A percentile compares a stretch with the other conserved stretches of the same genome.
These are phyloP conservation scores for Pseudococcus viburni DNA, from an alignment of 2,888 invertebrate genomes.

Conservation along the genomic window DNA sequence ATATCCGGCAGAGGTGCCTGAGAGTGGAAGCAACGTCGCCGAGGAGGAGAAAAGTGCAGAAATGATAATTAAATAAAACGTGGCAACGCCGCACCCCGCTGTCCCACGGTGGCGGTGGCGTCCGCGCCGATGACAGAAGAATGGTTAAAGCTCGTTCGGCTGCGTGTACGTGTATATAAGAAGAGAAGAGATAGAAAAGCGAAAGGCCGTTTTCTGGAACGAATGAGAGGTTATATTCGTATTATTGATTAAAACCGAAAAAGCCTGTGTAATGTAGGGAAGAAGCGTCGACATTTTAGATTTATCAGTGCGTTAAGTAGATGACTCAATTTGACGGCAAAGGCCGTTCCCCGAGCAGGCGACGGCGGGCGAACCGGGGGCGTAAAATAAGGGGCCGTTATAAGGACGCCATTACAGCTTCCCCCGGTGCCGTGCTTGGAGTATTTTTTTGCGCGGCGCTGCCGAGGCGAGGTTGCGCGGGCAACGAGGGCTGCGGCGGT, in stretches of 20 bases:
- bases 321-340: conserved; percentile 66
- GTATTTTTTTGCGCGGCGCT: conserved; percentile 25
- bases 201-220: conserved; percentile 65
- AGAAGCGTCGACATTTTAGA: conserved; percentile 66
- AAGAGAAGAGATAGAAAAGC: conserved; percentile 58
- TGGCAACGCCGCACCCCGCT: conserved; percentile 38
- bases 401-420: conserved; percentile 65
- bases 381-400: conserved; percentile 64
- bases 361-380: conserved; percentile 55
- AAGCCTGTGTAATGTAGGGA: conserved; percentile 66
- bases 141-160: conserved; percentile 28
- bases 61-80: conserved; percentile 43
- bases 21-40: background rate
- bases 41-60: background rate
- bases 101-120: no score
- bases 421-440: background rate
- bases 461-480: background rate
- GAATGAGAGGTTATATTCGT: conserved; percentile 66
- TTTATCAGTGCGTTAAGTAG: conserved; percentile 66
- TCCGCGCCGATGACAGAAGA: conserved; percentile 53
- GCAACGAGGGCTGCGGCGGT: background rate
- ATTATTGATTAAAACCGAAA: conserved; percentile 66
- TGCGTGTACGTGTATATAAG: conserved; percentile 6
- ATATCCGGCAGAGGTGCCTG: background rate
- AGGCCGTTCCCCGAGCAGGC: conserved; percentile 56